A percentile compares a stretch with the other conserved stretches of the same genome.
Evolutionary conservation across 2,888 invertebrate species (phyloP).

Genomic region (Zonitis immaculata): DNA sequence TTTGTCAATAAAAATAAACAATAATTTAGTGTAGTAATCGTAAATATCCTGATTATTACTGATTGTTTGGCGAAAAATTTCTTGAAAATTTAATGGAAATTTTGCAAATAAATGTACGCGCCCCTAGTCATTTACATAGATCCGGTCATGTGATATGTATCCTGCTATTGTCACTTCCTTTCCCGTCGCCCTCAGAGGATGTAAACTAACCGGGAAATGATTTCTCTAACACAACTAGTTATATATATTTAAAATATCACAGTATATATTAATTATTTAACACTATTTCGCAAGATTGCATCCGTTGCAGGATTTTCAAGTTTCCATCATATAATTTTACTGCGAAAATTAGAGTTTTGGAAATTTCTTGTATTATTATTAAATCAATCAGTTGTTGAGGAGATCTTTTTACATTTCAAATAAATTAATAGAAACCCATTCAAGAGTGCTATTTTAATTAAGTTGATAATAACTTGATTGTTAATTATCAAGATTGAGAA

Average conservation of each 20-base stretch:
- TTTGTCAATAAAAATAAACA: conserved; percentile 4
- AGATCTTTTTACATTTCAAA: no score
- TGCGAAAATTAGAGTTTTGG: no score
- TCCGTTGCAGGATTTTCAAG: conserved; percentile 7
- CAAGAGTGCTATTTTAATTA: no score
- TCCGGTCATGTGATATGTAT: conserved; percentile 46
- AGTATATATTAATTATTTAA: conserved; percentile 26
- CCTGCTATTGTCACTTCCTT: conserved; percentile 46
- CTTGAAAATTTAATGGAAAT: conserved; percentile 5
- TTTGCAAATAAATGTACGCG: conserved; percentile 19
- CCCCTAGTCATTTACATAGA: conserved; percentile 38
- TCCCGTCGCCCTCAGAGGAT: conserved; percentile 40
- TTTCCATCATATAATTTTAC: not conserved
- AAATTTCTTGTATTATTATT: no score
- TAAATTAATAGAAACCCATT: no score
- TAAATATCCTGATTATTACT: not conserved
- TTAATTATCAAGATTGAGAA: no score
- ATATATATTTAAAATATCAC: conserved; percentile 28
- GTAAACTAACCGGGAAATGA: conserved; percentile 30
- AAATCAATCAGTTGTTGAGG: no score
- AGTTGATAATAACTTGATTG: no score
- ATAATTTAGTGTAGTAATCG: not conserved
- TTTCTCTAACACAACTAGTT: conserved; percentile 28
- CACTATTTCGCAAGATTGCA: conserved; percentile 22
- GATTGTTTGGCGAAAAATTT: not conserved